phyloP scores from a whole-genome alignment of 2,888 invertebrate genomes.

The Zygogramma bicolorata region DNA sequence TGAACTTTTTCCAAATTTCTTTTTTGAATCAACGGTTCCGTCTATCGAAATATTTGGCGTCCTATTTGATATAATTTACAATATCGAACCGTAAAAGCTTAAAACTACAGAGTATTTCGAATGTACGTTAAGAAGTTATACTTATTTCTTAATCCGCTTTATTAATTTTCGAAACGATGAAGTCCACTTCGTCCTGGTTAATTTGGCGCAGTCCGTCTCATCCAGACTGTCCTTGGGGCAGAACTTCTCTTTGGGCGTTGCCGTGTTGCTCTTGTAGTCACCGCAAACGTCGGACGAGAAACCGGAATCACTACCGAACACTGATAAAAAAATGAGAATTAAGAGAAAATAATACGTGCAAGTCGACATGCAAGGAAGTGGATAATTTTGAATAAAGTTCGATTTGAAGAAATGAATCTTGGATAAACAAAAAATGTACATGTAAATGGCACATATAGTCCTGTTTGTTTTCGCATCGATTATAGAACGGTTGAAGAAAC shows the following conservation, averaged over 20 bases:
- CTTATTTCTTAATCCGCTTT: slow-evolving; percentile 63
- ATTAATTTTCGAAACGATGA: slow-evolving; percentile 73
- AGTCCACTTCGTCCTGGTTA: slow-evolving; percentile 72
- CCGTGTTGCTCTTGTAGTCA: slow-evolving; percentile 64
- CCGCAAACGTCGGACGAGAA: slow-evolving; percentile 69
- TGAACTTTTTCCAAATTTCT: background rate
- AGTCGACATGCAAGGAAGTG: no score
- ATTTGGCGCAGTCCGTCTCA: slow-evolving; percentile 65
- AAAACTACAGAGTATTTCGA: background rate
- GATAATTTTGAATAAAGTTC: no score
- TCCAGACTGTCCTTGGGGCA: slow-evolving; percentile 62
- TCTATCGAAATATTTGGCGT: background rate
- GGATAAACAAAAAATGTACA: no score
- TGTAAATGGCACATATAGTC: no score
- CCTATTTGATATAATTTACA: background rate
- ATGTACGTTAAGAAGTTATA: background rate
- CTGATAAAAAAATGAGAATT: slow-evolving; percentile 44
- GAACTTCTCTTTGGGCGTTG: slow-evolving; percentile 65
- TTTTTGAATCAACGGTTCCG: background rate
- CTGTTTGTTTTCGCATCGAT: no score
- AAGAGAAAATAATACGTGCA: background rate
- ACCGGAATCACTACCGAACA: slow-evolving; percentile 68
- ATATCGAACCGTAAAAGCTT: background rate
- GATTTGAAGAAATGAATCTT: background rate
- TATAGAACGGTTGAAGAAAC: no score